A percentile compares a stretch with the other conserved stretches of the same genome.
Evolutionary conservation across 2,888 invertebrate genomes (phyloP).

Genomic region (Ornithoptera alexandrae): DNA sequence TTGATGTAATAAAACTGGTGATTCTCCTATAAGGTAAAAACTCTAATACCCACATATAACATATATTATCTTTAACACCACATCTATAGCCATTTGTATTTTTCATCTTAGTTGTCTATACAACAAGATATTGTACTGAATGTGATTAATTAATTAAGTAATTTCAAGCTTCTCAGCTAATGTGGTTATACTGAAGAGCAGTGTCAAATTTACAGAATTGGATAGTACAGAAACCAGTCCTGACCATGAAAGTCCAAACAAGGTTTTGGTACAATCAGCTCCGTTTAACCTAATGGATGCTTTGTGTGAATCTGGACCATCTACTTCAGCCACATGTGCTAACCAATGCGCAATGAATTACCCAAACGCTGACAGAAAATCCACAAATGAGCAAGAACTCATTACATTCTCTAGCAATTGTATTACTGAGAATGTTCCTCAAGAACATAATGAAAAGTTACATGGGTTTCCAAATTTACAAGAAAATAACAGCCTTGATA

Average conservation of each 20-base stretch:
- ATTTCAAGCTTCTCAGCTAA: too few relatives aligned
- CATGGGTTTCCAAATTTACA: background rate
- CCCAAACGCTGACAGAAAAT: conserved; percentile 41
- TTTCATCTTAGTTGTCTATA: too few relatives aligned
- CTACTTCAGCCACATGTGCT: conserved; percentile 50
- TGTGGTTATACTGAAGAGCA: too few relatives aligned
- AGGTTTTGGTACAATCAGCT: conserved; percentile 29
- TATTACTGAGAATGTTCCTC: conserved; percentile 57
- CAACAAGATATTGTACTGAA: too few relatives aligned
- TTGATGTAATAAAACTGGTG: too few relatives aligned
- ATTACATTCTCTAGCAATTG: conserved; percentile 63
- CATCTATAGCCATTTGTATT: too few relatives aligned
- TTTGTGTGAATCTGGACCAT: conserved; percentile 57
- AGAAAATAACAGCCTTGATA: background rate
- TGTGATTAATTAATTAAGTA: too few relatives aligned
- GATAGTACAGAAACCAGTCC: conserved; percentile 47
- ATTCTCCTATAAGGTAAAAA: too few relatives aligned
- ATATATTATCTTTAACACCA: too few relatives aligned
- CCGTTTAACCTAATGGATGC: conserved; percentile 57
- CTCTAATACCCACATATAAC: too few relatives aligned
- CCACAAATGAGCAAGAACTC: conserved; percentile 52
- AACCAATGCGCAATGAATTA: conserved; percentile 52
- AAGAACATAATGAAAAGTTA: background rate
- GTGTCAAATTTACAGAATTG: conserved; percentile 44
- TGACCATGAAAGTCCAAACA: conserved; percentile 50